Evolutionary conservation across 1,140 invertebrate species (phyloP), one percentile per base, ranked within the genome.

Genomic region (Tachypleus tridentatus): DNA sequence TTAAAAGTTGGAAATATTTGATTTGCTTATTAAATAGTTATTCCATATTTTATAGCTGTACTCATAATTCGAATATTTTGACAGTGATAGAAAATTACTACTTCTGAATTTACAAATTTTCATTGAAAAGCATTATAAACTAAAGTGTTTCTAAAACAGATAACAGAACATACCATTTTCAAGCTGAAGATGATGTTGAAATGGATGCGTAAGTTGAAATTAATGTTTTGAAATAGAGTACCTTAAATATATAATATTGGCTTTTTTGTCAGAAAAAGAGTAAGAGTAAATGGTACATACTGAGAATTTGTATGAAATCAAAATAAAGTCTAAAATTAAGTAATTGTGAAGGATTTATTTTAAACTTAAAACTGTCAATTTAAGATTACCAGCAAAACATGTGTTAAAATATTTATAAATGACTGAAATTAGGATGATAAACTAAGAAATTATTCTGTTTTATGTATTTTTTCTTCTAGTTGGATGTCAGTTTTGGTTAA

Each of bases 401-500:
- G 7, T 3, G 7, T 54, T 2, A 8, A 54, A 54, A 54, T 54
- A 8, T 54, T 54, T 54, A 9, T 4, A 54, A 54, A 54, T 9
- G 53, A 29, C 29, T 29, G 29, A 29, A 29, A 29, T 29, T 29
- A 29, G 29, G 29, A 29, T 29, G 29, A 29, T 29, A 29, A 29
- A 29, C 29, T 29, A 29, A 29, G 29, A 29, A 29, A 29, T 29
- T 29, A 29, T 29, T 29, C 2, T 29, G 29, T 29, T 54, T 8
- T 54, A 54, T 54, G 8, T 29, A 10, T 59, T 4, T 4, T 48
- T 56, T 11, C 48, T 60, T 54, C 56, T 56, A 69, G 67, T 51
- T 98, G 95, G 95, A 92, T 96, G 81, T 95, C 93, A 3, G 93
- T 98, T 51, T 80, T 98, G 72, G 89, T 97, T 61, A 98, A 98